Conservation (phyloP, 2,888 invertebrate species). For the Folsomia candida region DNA sequence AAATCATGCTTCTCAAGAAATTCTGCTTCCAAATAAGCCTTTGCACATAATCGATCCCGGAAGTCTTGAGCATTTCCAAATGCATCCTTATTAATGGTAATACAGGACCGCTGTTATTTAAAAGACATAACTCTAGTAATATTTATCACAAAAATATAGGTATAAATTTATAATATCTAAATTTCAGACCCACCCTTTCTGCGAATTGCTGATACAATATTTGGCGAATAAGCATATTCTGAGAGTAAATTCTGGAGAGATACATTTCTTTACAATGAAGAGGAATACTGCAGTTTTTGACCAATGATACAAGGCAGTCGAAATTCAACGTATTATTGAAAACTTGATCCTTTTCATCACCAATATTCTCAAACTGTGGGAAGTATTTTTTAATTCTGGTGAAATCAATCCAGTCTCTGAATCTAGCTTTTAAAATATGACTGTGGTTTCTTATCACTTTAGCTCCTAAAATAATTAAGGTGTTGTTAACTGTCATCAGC, state of each 20-base stretch:
- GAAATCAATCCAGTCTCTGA: not conserved
- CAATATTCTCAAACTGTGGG: not conserved
- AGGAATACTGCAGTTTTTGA: not conserved
- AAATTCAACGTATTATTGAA: not conserved
- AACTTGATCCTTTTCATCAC: not conserved
- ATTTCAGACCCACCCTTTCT: not conserved
- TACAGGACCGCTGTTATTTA: not conserved
- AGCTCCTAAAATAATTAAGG: not conserved
- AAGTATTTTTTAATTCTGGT: not conserved
- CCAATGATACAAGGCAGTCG: conserved; percentile 1
- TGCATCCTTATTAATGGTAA: not conserved
- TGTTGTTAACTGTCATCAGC: too few relatives aligned
- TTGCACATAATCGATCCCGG: conserved; percentile 2
- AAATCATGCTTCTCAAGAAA: conserved; percentile 2
- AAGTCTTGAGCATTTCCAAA: not conserved
- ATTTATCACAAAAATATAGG: not conserved
- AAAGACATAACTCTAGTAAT: not conserved
- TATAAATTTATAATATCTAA: not conserved
- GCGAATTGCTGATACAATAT: conserved; percentile 5
- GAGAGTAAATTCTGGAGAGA: not conserved
- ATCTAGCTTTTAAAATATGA: not conserved
- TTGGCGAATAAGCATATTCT: conserved; percentile 5
- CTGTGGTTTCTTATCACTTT: not conserved
- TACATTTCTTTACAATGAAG: not conserved
- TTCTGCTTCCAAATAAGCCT: conserved; percentile 15